phyloP scores from a whole-genome alignment of 2,888 invertebrate species.

The Ommatoiulus sabulosus region DNA sequence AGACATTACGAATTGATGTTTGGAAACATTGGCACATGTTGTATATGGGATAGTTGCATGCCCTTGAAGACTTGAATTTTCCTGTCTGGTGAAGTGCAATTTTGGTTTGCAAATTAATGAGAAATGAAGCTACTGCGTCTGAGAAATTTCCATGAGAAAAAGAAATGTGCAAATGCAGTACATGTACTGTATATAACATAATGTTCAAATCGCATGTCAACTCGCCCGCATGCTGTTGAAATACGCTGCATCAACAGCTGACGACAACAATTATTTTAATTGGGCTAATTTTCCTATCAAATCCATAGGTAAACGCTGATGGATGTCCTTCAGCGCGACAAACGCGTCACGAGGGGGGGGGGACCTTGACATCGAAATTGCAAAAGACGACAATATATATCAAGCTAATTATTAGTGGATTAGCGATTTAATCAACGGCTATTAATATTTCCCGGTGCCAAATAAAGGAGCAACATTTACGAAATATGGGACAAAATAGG shows the following conservation, averaged over 20 bases:
- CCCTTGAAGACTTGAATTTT: too few relatives aligned
- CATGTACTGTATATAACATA: neutral
- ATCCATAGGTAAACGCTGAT: neutral
- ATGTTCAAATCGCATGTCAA: neutral
- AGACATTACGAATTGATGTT: too few relatives aligned
- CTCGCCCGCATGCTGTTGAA: neutral
- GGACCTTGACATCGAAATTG: slow-evolving; percentile 19
- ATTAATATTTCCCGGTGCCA: neutral
- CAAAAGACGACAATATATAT: neutral
- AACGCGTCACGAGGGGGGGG: neutral
- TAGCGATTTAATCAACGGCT: neutral
- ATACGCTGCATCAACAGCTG: neutral
- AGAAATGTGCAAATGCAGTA: neutral
- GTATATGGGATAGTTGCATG: too few relatives aligned
- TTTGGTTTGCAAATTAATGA: too few relatives aligned
- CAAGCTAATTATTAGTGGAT: slow-evolving; percentile 9
- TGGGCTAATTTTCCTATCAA: neutral
- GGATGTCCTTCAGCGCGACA: neutral
- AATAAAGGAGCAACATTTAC: neutral
- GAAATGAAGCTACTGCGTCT: too few relatives aligned
- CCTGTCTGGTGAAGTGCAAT: too few relatives aligned
- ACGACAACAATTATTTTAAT: neutral
- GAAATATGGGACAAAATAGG: neutral
- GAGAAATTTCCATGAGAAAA: too few relatives aligned
- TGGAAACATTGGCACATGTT: too few relatives aligned